Percentiles rank a stretch among this genome's conserved stretches.
phyloP scores from a whole-genome alignment of 30 jellyfish, hydroid and myxozoan species.

The Turritopsis dohrnii region DNA sequence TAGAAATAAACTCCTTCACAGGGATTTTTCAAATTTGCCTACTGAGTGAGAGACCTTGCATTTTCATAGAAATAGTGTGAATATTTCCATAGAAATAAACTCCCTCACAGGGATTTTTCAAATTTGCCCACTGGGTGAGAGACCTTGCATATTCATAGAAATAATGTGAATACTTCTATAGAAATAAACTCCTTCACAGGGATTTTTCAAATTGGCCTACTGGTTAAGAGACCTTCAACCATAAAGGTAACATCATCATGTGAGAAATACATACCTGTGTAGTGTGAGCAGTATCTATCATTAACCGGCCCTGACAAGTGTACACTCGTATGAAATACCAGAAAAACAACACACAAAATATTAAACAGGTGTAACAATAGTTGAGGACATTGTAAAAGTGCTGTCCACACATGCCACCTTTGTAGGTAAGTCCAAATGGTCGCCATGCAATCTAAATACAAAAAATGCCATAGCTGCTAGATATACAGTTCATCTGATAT shows the following conservation, averaged over 20 bases:
- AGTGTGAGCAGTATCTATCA: constrained; percentile 1
- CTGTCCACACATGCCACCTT: not conserved
- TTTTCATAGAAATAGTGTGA: no score
- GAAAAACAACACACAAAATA: not conserved
- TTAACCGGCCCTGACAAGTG: constrained; percentile 14
- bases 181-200: no score
- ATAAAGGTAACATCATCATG: not conserved
- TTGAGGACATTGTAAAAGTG: not conserved
- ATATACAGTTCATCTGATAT: not conserved
- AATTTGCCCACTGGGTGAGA: no score
- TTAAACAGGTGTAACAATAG: not conserved
- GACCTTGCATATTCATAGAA: no score
- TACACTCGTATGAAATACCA: constrained; percentile 26
- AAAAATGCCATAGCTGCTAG: not conserved
- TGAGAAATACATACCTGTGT: not conserved
- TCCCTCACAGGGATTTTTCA: no score
- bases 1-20: no score
- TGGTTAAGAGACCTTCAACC: no score
- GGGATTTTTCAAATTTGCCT: no score
- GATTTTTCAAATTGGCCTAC: no score
- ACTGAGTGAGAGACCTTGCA: no score
- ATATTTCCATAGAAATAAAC: no score
- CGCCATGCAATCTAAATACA: constrained; percentile 23
- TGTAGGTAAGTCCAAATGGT: constrained; percentile 2
- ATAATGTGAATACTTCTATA: no score